Base-by-base conservation (phyloP, 1,140 invertebrate genomes). In the Elymnias hypermnestra region DNA sequence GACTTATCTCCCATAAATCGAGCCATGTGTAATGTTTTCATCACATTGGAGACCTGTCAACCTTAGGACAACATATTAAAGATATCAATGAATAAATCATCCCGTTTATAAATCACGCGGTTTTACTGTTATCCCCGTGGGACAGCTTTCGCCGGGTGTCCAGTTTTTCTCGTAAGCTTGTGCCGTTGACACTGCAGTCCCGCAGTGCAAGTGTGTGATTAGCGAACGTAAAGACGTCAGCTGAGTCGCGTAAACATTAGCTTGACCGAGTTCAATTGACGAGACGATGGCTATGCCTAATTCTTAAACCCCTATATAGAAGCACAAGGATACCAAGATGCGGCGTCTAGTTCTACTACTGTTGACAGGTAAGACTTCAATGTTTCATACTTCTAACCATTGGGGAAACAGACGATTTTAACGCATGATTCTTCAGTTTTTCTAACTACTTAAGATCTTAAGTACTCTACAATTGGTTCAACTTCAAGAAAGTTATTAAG, bases 161-260 rank as follows among this genome's bases (percentile, higher is more conserved):
- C 59, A 68, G 69, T 78, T 81, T 75, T 79, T 75, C 70, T 67
- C 59, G 60, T 66, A 72, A 72, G 71, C 66, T 68, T 70, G 75
- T 84, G 75, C 70, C 78, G 76, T 81, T 79, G 81, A 79, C 77
- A 84, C 73, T 83, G 81, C 81, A 82, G 70, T 70, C 75, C 81
- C 72, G 82, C 81, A 82, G 82, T 83, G 81, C 74, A 75, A 81
- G 82, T 85, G 78, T 81, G 75, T 85, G 70, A 82, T 82, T 77
- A 69, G 75, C 78, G 55, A 74, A 65, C 62, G 61, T 62, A 66
- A 53, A 62, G 62, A 64, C 71, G 59, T 75, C 81, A 84, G 78
- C 81, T 84, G 81, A 78, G 76, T 61, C 68, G 69, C 76, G 76
- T 84, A 84, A 84, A 83, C 76, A 84, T 69, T 76, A 62, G 54